Conservation (phyloP, 35 echinoderm and acorn worm species). For the Apostichopus japonicus region DNA sequence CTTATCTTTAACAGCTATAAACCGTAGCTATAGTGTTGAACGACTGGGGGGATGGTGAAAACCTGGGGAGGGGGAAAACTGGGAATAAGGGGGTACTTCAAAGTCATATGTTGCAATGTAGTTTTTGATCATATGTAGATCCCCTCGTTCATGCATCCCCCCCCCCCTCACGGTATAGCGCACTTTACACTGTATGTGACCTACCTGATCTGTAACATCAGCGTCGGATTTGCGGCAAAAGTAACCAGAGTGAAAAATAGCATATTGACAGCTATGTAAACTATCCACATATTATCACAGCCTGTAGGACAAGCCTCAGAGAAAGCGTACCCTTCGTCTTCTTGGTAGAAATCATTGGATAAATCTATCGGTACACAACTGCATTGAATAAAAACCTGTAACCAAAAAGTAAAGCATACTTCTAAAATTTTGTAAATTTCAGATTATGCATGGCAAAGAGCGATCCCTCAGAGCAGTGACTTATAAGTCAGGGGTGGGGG, state of each 20-base stretch:
- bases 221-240: conserved; percentile 26
- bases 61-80: too few species aligned
- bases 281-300: conserved; percentile 57
- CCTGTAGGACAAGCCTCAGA: conserved; percentile 17
- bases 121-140: too few species aligned
- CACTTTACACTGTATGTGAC: not conserved
- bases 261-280: conserved; percentile 47
- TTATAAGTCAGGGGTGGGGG: too few species aligned
- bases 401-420: not conserved
- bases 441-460: not conserved
- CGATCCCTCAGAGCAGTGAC: not conserved
- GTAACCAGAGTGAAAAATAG: conserved; percentile 33
- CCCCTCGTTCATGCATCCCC: too few species aligned
- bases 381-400: conserved; percentile 45
- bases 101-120: too few species aligned
- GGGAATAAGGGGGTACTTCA: too few species aligned
- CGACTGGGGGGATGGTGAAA: too few species aligned
- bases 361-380: conserved; percentile 43
- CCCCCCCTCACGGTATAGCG: too few species aligned
- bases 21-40: too few species aligned
- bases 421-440: not conserved
- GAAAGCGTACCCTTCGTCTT: conserved; percentile 27
- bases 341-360: conserved; percentile 5
- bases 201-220: conserved; percentile 57
- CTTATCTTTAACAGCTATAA: too few species aligned